Conservation (phyloP, 2,113 vertebrate species). For the Pelecanoides urinatrix region DNA sequence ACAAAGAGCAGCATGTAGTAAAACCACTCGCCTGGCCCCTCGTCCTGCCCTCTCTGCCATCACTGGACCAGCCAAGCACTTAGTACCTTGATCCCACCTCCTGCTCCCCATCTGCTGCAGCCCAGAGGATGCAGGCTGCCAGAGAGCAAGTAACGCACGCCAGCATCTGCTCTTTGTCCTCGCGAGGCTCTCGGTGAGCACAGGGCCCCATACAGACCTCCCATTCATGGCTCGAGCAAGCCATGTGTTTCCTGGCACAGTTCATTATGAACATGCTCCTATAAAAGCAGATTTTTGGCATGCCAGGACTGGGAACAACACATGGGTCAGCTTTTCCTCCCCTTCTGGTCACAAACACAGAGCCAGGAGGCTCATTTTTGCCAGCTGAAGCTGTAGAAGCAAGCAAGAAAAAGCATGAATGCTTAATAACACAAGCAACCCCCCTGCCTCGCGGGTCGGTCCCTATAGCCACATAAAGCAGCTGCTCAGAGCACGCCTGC, state of each 20-base stretch:
- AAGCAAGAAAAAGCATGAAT: neutral
- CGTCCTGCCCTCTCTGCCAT: neutral
- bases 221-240: neutral
- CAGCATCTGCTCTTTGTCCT: conserved; percentile 32
- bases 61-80: neutral
- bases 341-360: neutral
- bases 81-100: neutral
- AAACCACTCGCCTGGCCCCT: neutral
- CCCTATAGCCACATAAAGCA: neutral
- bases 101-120: neutral
- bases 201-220: conserved; percentile 37
- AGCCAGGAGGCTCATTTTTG: neutral
- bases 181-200: neutral
- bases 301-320: conserved; percentile 1
- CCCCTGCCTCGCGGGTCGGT: neutral
- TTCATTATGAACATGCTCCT: neutral
- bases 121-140: neutral
- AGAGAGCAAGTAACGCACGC: accelerated
- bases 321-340: neutral
- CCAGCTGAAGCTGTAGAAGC: neutral
- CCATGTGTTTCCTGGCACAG: conserved; percentile 55
- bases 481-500: neutral
- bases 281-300: conserved; percentile 44
- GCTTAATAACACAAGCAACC: neutral
- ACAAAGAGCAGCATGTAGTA: neutral